phyloP scores from a whole-genome alignment of 2,888 invertebrate species.

The Tetropium fuscum region DNA sequence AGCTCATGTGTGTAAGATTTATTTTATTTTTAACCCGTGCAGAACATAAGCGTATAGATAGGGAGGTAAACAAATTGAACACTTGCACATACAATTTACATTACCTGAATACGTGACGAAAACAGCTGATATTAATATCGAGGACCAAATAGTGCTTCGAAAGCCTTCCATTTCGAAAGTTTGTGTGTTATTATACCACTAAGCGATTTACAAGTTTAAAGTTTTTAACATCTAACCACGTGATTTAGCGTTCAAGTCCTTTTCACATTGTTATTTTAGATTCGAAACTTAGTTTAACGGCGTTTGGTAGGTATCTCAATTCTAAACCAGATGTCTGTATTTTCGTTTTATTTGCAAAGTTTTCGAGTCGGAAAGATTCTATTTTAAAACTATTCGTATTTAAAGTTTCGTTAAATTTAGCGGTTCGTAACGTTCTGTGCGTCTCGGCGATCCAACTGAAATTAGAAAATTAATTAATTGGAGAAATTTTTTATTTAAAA shows the following conservation, averaged over 20 bases:
- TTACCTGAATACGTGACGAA: conserved; percentile 35
- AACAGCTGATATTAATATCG: conserved; percentile 32
- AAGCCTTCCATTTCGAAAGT: conserved; percentile 33
- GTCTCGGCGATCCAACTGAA: conserved; percentile 37
- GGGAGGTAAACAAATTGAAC: conserved; percentile 10
- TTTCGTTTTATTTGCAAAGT: conserved; percentile 44
- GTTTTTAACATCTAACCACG: conserved; percentile 35
- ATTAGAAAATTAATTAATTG: conserved; percentile 13
- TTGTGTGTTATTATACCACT: conserved; percentile 18
- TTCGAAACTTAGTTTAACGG: conserved; percentile 26
- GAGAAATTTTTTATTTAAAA: background rate
- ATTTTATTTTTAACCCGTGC: background rate
- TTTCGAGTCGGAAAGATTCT: conserved; percentile 39
- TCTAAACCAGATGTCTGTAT: conserved; percentile 34
- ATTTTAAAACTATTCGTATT: conserved; percentile 47
- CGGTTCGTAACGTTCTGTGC: conserved; percentile 34
- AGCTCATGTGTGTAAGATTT: too few species aligned
- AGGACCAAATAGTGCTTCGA: conserved; percentile 12
- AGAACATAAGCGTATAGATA: background rate
- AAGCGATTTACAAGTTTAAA: conserved; percentile 23
- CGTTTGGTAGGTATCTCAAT: conserved; percentile 31
- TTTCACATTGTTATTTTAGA: conserved; percentile 38
- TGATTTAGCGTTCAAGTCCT: conserved; percentile 25
- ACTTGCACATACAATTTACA: conserved; percentile 13
- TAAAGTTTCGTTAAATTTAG: conserved; percentile 43